Conservation (phyloP, 2,113 vertebrate species). For the Onychostoma macrolepis region DNA sequence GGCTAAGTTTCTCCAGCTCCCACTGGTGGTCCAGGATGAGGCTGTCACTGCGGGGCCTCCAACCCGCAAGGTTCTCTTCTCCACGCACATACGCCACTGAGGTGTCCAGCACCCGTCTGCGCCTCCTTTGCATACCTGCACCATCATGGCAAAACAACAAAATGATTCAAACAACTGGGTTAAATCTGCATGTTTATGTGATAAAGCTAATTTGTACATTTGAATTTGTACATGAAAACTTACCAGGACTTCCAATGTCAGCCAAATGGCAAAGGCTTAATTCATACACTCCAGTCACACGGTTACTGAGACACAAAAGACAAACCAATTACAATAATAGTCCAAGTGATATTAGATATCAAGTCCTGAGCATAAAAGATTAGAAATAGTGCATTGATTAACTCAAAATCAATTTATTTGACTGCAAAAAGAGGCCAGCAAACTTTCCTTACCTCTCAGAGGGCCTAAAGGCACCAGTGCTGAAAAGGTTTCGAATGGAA, state of each 20-base stretch:
- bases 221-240: neutral
- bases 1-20: constrained; percentile 97
- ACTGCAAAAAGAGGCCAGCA: neutral
- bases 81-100: constrained; percentile 95
- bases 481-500: constrained; percentile 96
- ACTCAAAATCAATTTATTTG: neutral
- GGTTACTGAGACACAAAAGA: constrained; percentile 77
- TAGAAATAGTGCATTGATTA: neutral
- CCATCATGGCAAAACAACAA: neutral
- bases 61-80: constrained; percentile 96
- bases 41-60: constrained; percentile 96
- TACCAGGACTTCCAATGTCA: constrained; percentile 94
- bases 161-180: neutral
- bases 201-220: neutral
- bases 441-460: constrained; percentile 83
- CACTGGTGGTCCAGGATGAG: constrained; percentile 97
- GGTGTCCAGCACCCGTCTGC: constrained; percentile 91
- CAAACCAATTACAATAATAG: neutral
- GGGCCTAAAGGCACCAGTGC: constrained; percentile 88
- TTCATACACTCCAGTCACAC: constrained; percentile 94
- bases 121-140: constrained; percentile 94
- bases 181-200: neutral
- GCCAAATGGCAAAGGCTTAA: constrained; percentile 92
- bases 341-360: neutral
- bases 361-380: neutral